A percentile compares a stretch with the other conserved stretches of the same genome.
Conservation (phyloP, 2,113 vertebrate genomes). For the Excalfactoria chinensis region DNA sequence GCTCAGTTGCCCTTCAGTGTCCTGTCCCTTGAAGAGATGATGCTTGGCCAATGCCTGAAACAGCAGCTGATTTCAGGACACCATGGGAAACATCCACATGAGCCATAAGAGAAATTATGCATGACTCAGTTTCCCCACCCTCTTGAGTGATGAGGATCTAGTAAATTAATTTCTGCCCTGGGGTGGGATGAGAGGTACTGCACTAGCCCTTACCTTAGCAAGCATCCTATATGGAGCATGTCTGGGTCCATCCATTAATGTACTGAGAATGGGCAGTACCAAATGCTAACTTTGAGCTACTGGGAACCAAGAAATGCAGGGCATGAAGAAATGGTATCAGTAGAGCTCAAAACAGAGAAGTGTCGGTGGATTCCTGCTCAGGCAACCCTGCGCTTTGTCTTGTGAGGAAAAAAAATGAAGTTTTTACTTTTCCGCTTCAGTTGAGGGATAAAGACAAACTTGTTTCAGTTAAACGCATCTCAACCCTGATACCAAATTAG, state of each 20-base stretch:
- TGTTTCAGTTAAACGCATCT: not conserved
- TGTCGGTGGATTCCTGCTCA: not conserved
- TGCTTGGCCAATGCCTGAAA: not conserved
- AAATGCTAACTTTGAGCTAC: not conserved
- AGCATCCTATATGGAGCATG: not conserved
- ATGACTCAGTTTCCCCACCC: not conserved
- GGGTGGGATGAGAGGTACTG: not conserved
- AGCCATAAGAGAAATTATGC: not conserved
- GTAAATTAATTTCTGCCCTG: not conserved
- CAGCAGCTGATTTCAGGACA: not conserved
- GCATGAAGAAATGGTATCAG: not conserved
- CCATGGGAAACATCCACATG: not conserved
- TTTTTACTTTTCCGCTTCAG: not conserved
- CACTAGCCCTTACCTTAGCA: not conserved
- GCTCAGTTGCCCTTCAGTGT: not conserved
- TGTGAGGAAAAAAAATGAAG: not conserved
- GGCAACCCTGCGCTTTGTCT: not conserved
- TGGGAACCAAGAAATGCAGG: not conserved
- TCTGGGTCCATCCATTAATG: not conserved
- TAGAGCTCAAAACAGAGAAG: not conserved
- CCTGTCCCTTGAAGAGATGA: not conserved
- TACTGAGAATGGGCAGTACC: not conserved
- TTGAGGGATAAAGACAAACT: not conserved
- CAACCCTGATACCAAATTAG: not conserved
- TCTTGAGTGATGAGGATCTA: not conserved